phyloP scores from a whole-genome alignment of 2,797 vertebrate genomes.

The Eospalax fontanierii region DNA sequence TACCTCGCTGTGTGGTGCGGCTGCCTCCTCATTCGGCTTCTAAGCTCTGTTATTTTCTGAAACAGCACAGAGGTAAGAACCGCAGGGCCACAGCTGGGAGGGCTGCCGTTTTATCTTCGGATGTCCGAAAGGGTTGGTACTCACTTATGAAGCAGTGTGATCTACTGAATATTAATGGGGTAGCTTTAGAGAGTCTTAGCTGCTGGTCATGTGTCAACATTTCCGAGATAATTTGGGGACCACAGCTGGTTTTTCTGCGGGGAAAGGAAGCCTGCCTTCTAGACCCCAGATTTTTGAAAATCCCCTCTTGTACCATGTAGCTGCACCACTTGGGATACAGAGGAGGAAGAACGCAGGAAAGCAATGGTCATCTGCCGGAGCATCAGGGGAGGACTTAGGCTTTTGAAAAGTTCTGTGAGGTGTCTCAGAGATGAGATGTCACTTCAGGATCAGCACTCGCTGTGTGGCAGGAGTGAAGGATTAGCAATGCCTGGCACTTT shows the following conservation, averaged over 20 bases:
- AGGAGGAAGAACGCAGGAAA: background rate
- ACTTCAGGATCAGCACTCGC: background rate
- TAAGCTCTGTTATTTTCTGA: constrained; percentile 82
- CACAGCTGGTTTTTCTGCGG: background rate
- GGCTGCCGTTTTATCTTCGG: constrained; percentile 66
- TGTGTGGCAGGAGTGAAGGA: too few species aligned
- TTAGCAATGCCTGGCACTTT: background rate
- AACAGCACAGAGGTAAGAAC: constrained; percentile 43
- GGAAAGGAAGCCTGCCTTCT: background rate
- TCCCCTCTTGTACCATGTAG: background rate
- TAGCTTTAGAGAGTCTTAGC: background rate
- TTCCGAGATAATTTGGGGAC: background rate
- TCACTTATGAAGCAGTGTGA: constrained; percentile 57
- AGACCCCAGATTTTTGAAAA: background rate
- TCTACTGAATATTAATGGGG: constrained; percentile 27
- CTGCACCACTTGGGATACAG: background rate
- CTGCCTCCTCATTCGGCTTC: constrained; percentile 81
- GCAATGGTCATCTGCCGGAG: background rate
- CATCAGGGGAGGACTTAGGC: background rate
- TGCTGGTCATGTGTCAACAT: background rate
- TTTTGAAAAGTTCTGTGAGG: background rate
- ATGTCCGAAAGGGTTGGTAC: background rate
- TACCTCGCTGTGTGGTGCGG: constrained; percentile 77
- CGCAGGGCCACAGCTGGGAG: constrained; percentile 70
- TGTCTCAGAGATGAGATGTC: background rate